Percentiles rank a stretch among this genome's conserved stretches.
Conservation (phyloP, 2,888 invertebrate genomes). For the Scaptomyza parva region DNA sequence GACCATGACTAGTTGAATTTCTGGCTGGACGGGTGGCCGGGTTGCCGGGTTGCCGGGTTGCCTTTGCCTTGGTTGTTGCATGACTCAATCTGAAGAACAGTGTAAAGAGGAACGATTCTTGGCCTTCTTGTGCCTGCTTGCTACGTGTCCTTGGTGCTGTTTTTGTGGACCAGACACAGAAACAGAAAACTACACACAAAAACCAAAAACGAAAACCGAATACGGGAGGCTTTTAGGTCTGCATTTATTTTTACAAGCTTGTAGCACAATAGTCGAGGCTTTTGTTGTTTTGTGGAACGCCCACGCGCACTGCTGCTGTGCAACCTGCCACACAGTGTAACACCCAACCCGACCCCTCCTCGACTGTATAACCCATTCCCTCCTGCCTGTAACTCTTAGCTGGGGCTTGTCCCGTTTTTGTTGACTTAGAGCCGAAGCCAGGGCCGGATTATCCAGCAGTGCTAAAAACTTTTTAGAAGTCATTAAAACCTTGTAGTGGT, state of each 20-base stretch:
- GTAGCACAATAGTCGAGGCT: conserved; percentile 76
- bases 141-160: conserved; percentile 50
- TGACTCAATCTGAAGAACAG: conserved; percentile 64
- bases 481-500: conserved; percentile 85
- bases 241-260: conserved; percentile 82
- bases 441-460: conserved; percentile 80
- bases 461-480: conserved; percentile 84
- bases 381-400: background rate
- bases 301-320: conserved; percentile 47
- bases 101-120: conserved; percentile 42
- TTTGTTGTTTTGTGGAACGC: conserved; percentile 72
- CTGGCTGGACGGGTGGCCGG: background rate
- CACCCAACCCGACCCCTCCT: background rate
- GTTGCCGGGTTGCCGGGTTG: background rate
- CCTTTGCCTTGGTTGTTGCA: conserved; percentile 48
- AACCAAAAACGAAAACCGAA: no score
- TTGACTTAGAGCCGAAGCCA: conserved; percentile 58
- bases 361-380: background rate
- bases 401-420: conserved; percentile 30
- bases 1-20: conserved; percentile 45
- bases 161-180: conserved; percentile 46
- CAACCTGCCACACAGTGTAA: conserved; percentile 7
- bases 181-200: conserved; percentile 16
- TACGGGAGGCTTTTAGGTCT: conserved; percentile 36
- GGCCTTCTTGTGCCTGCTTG: conserved; percentile 66